Percentiles rank a stretch among this genome's conserved stretches.
phyloP scores from a whole-genome alignment of 2,113 vertebrate genomes.

The Vicugna pacos region DNA sequence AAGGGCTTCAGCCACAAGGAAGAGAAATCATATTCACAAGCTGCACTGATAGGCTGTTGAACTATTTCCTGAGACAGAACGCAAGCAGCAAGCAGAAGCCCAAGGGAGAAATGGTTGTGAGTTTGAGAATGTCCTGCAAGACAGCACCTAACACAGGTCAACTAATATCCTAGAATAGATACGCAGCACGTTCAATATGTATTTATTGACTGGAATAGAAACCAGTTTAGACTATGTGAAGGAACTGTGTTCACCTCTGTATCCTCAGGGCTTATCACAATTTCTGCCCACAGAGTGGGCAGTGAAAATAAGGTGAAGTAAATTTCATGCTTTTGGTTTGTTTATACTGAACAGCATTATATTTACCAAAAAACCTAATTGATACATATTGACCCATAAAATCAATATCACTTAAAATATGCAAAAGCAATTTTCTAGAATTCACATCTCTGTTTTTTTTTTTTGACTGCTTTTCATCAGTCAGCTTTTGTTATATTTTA shows the following conservation, averaged over 20 bases:
- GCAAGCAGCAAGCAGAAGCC: not conserved
- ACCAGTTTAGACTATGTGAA: not conserved
- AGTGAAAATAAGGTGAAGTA: not conserved
- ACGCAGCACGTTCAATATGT: not conserved
- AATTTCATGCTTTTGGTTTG: not conserved
- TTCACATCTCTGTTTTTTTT: not conserved
- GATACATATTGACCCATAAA: not conserved
- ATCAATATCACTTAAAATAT: not conserved
- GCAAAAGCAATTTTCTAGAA: not conserved
- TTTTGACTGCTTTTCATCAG: not conserved
- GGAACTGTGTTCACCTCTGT: not conserved
- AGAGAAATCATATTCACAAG: not conserved
- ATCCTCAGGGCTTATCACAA: not conserved
- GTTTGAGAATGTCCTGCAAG: not conserved
- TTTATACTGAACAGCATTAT: not conserved
- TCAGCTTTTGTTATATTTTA: not conserved
- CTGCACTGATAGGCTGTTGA: not conserved
- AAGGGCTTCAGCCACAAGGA: not conserved
- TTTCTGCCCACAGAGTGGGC: not conserved
- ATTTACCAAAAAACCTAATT: not conserved
- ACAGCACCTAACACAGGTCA: not conserved
- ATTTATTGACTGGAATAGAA: not conserved
- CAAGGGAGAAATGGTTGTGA: not conserved
- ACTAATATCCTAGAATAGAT: not conserved
- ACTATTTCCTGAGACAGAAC: not conserved